Conservation (phyloP, 2,888 invertebrate genomes). For the Agriotes lineatus region DNA sequence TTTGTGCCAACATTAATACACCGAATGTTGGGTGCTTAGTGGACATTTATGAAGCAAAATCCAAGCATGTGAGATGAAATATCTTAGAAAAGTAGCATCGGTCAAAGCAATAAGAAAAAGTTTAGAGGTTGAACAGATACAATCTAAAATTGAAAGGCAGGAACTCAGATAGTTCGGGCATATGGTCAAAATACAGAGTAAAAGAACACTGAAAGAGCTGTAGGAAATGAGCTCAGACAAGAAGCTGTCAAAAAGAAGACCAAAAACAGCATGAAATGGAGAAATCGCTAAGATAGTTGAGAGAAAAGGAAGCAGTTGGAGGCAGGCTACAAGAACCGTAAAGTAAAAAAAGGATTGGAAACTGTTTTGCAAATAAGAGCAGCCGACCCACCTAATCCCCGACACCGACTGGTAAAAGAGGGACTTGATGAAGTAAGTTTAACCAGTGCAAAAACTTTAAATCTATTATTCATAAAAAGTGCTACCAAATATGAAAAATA, state of each 20-base stretch:
- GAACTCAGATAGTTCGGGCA: constrained; percentile 4
- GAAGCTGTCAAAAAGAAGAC: constrained; percentile 1
- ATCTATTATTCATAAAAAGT: no score
- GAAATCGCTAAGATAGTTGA: background rate
- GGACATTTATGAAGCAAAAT: constrained; percentile 1
- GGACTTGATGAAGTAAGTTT: background rate
- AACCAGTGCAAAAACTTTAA: no score
- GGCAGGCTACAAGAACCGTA: background rate
- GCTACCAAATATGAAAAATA: no score
- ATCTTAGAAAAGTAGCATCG: background rate
- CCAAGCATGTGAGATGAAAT: constrained; percentile 13
- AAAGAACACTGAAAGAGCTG: background rate
- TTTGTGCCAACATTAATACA: background rate
- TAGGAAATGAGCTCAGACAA: constrained; percentile 2
- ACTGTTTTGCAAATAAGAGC: background rate
- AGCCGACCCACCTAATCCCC: background rate
- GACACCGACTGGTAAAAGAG: no score
- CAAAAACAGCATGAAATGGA: background rate
- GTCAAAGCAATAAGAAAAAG: background rate
- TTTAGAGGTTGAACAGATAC: background rate
- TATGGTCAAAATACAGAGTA: background rate
- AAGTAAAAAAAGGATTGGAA: background rate
- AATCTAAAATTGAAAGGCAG: background rate
- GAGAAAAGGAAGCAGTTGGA: constrained; percentile 1
- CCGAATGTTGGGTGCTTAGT: constrained; percentile 1